Conservation (phyloP, 2,113 vertebrate species). For the Nymphicus hollandicus region DNA sequence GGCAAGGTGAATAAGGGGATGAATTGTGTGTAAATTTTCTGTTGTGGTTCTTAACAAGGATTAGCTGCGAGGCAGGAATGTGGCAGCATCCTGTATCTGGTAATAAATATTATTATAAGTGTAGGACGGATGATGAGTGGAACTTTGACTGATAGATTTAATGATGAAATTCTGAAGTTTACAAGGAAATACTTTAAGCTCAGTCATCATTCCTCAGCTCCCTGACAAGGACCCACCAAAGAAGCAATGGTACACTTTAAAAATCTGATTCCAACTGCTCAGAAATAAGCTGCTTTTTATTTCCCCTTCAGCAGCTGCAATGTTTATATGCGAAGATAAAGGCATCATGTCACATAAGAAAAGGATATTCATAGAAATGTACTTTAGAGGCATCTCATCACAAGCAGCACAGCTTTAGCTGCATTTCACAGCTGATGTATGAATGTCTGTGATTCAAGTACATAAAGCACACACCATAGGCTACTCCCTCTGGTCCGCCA, state of each 20-base stretch:
- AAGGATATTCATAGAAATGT: background rate
- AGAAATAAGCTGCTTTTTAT: background rate
- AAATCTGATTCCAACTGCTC: background rate
- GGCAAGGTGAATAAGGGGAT: background rate
- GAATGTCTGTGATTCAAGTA: background rate
- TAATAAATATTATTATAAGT: background rate
- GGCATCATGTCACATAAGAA: background rate
- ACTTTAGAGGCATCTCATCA: slow-evolving; percentile 6
- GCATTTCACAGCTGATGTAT: background rate
- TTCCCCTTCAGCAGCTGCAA: slow-evolving; percentile 2
- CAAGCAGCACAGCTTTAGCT: background rate
- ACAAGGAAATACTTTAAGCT: slow-evolving; percentile 26
- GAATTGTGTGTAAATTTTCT: background rate
- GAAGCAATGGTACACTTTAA: background rate
- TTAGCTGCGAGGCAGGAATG: background rate
- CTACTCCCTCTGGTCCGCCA: background rate
- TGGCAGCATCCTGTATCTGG: background rate
- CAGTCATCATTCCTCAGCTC: background rate
- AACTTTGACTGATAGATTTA: slow-evolving; percentile 33
- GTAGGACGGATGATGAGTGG: background rate
- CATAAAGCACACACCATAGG: background rate
- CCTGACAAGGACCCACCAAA: background rate
- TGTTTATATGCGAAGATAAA: slow-evolving; percentile 27
- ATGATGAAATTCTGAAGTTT: slow-evolving; percentile 9
- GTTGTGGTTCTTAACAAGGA: background rate